Evolutionary conservation across 1,140 invertebrate species (phyloP).

Genomic region (Atta cephalotes): DNA sequence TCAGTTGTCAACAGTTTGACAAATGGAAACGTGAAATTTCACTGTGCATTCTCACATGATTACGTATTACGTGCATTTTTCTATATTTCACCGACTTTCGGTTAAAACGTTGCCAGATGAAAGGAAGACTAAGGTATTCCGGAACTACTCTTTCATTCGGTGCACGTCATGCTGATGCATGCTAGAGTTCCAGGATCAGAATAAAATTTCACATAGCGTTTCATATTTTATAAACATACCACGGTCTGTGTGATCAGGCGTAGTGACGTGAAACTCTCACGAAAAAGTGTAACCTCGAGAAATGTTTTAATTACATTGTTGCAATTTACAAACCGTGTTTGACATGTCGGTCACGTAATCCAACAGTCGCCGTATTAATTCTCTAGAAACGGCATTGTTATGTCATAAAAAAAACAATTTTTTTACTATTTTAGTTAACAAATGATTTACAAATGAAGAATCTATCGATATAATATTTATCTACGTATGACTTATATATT

Average conservation of each 20-base stretch:
- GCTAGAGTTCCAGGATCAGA: neutral
- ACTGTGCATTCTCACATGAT: neutral
- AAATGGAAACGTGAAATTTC: conserved; percentile 52
- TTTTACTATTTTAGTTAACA: too few species aligned
- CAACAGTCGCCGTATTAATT: neutral
- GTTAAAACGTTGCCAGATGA: conserved; percentile 25
- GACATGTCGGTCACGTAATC: conserved; percentile 8
- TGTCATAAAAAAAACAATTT: too few species aligned
- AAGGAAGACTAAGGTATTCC: conserved; percentile 8
- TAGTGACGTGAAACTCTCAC: neutral
- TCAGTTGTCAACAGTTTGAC: conserved; percentile 31
- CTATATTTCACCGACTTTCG: conserved; percentile 17
- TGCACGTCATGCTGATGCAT: conserved; percentile 34
- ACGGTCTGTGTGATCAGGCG: conserved; percentile 17
- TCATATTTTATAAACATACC: conserved; percentile 44
- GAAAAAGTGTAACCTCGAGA: neutral
- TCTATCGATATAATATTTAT: too few species aligned
- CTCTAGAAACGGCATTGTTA: too few species aligned
- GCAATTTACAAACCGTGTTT: neutral
- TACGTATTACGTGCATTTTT: conserved; percentile 34
- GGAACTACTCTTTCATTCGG: conserved; percentile 27
- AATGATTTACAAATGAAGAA: too few species aligned
- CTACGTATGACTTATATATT: too few species aligned
- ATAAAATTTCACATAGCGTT: conserved; percentile 36
- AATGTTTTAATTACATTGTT: conserved; percentile 29